Evolutionary conservation across 2,888 invertebrate genomes (phyloP), one percentile per base, ranked within the genome.

Genomic region (Pemphredon lugubris): DNA sequence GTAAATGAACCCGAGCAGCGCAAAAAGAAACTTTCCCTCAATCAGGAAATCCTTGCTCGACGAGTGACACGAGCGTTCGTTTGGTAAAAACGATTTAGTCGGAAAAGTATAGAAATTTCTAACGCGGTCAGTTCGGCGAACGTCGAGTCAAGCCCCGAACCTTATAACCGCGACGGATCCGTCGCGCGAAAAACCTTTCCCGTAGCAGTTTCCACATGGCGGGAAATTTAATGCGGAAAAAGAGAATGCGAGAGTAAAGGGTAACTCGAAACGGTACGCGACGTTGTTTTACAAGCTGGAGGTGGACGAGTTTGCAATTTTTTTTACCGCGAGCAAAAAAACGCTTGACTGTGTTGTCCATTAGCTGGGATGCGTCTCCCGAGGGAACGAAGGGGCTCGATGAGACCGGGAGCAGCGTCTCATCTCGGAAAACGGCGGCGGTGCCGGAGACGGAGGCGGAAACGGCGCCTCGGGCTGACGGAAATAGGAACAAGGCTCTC

Each of bases 341-440:
- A 57, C n/a, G 60, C 45, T 66, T 60, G 65, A 48, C 59, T 68
- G 48, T 81, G 76, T 81, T 81, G 67, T 81, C 78, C 75, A 77
- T 77, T 79, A 84, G 85, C 71, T 81, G 83, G 79, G 75, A 79
- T 45, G 79, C 65, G 59, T 75, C 83, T 73, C 81, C 75, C 54
- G 77, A 74, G 75, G 75, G 70, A 66, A 76, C 67, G 53, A 80
- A 74, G 76, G 26, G 53, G 61, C 68, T 73, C 75, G 74, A 81
- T 58, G 78, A 81, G 64, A 65, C 77, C 40, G 69, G 72, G 39
- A 65, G 68, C 50, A 68, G 59, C 34, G 66, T 76, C 70, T 57
- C 70, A 58, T 71, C 78, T 47, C 72, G 64, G 21, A 59, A 55
- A 32, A 48, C 65, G 18, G 51, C 72, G 13, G 64, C 70, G 73